Evolutionary conservation across 2,113 vertebrate genomes (phyloP).

Genomic region (Spermophilus dauricus): DNA sequence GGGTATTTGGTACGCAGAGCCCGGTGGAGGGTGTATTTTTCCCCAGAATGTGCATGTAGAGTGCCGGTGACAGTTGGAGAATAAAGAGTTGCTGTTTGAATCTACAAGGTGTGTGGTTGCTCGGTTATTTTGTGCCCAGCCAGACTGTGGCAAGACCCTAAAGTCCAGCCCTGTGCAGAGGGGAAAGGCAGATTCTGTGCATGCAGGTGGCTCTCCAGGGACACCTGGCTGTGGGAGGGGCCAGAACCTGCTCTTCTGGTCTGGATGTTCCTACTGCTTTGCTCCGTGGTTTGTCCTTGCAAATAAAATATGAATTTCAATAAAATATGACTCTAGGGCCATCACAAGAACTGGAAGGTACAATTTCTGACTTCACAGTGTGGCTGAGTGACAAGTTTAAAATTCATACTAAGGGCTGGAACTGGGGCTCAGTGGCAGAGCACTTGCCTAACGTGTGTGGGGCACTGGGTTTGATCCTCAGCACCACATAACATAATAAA

Average conservation of each 20-base stretch:
- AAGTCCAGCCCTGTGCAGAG: not conserved
- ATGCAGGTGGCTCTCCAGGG: not conserved
- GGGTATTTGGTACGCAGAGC: too few relatives aligned
- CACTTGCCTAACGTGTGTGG: too few relatives aligned
- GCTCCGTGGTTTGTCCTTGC: not conserved
- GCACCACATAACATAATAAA: too few relatives aligned
- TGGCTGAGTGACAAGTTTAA: not conserved
- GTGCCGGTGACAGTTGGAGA: too few relatives aligned
- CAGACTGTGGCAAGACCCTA: not conserved
- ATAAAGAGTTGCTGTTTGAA: too few relatives aligned
- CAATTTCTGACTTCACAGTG: not conserved
- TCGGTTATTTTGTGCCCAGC: too few relatives aligned
- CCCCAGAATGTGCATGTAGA: too few relatives aligned
- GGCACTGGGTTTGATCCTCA: too few relatives aligned
- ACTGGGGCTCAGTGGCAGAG: too few relatives aligned
- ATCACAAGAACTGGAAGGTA: not conserved
- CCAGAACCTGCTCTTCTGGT: not conserved
- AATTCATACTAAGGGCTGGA: not conserved
- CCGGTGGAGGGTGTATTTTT: too few relatives aligned
- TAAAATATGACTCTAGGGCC: not conserved
- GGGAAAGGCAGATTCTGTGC: not conserved
- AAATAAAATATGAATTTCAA: not conserved
- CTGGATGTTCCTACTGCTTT: not conserved
- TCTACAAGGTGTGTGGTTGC: too few relatives aligned
- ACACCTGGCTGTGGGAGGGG: rapidly evolving